Conservation (phyloP, 2,888 invertebrate genomes). For the Hetaerina titia region DNA sequence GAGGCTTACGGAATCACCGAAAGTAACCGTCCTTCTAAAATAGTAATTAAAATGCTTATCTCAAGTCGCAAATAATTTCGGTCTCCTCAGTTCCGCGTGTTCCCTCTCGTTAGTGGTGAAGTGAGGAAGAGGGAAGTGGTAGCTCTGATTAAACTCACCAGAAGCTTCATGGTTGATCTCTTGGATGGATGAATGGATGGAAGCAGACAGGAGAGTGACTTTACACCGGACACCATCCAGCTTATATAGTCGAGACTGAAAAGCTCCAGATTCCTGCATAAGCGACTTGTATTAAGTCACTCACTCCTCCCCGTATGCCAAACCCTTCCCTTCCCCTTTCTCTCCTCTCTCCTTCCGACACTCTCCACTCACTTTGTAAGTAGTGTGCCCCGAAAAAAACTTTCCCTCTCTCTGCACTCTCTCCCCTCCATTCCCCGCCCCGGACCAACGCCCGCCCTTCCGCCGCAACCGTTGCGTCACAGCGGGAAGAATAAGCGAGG, state of each 20-base stretch:
- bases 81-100: not conserved
- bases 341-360: not conserved
- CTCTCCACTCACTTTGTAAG: not conserved
- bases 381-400: not conserved
- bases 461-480: not conserved
- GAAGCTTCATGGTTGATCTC: conserved; percentile 46
- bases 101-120: not conserved
- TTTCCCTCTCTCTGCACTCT: not conserved
- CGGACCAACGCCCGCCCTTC: not conserved
- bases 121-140: not conserved
- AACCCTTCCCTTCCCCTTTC: not conserved
- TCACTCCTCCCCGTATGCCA: not conserved
- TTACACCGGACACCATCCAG: not conserved
- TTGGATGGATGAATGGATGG: not conserved
- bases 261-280: not conserved
- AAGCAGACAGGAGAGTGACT: not conserved
- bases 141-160: conserved; percentile 16
- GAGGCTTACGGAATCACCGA: too few species aligned
- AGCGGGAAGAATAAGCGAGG: too few species aligned
- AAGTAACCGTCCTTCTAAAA: too few species aligned
- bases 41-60: too few species aligned
- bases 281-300: conserved; percentile 4
- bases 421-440: not conserved
- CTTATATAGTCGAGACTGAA: conserved; percentile 6
- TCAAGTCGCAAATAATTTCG: too few species aligned